Base-by-base conservation (phyloP, 1,140 invertebrate genomes). In the Condylostylus longicornis region DNA sequence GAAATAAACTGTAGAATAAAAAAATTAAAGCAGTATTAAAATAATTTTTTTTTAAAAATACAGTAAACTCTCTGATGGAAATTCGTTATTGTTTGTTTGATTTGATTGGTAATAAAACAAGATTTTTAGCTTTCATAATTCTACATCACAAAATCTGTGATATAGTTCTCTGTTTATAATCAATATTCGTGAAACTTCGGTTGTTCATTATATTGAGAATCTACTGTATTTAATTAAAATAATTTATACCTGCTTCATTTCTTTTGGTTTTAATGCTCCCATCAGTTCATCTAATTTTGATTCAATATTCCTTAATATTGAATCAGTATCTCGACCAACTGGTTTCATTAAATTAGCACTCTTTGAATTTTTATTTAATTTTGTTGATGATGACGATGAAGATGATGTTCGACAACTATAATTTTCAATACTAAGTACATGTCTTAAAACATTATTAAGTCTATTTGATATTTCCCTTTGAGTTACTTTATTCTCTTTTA, bases 171-270 rank as follows among this genome's bases (percentile, higher is more conserved):
- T n/a, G n/a, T n/a, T n/a, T n/a, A n/a, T n/a, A n/a, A n/a, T n/a
- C n/a, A n/a, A n/a, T n/a, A n/a, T n/a, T n/a, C n/a, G n/a, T n/a
- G n/a, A n/a, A n/a, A n/a, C n/a, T n/a, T n/a, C n/a, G n/a, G n/a
- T n/a, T n/a, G n/a, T n/a, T n/a, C n/a, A n/a, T n/a, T n/a, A n/a
- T n/a, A n/a, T n/a, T n/a, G n/a, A n/a, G n/a, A n/a, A n/a, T n/a
- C n/a, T n/a, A n/a, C n/a, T n/a, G n/a, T 25, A 8, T 25, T 25
- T 8, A 25, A 25, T 7, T 7, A 25, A 25, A 25, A n/a, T 25
- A 8, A 7, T 25, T 10, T 31, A 30, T 14, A 45, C 18, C 25
- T 45, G 43, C 25, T 42, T 37, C 1, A 42, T 27, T n/a, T 37
- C 38, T 22, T 37, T 47, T 21, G 27, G 41, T 8, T 29, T 20